Evolutionary conservation across 2,113 vertebrate species (phyloP), one percentile per base, ranked within the genome.

Genomic region (Lethenteron camtschaticum): DNA sequence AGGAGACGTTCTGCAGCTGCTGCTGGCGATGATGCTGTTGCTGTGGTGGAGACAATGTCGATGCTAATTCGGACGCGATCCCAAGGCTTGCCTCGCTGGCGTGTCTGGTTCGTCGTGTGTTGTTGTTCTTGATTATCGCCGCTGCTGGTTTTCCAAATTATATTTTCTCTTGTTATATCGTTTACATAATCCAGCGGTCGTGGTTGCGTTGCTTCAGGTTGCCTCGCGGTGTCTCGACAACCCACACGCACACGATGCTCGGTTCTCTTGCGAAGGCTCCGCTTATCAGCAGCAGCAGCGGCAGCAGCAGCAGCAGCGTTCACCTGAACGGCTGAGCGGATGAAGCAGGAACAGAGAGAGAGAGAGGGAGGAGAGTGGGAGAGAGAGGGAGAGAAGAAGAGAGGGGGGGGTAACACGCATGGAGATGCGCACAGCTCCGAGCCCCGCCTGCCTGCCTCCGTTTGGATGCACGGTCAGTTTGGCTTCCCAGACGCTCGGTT

Each of bases 191-290:
- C 14, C 55, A 70, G 75, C 75, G 73, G 74, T 76, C 78, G 74
- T 78, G 75, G 76, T 75, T 77, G 70, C 73, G 74, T 75, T 76
- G 75, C 71, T 71, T 74, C 68, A 55, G 75, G 80, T 72, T 76
- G 74, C 74, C 76, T 79, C 79, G 81, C 80, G 75, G 79, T 73
- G 72, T 76, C 78, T 71, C 74, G 75, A 72, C 80, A 74, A 78
- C 78, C 74, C 74, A 76, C 74, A 74, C 0, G 70, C 56, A 16
- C 70, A 1, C 71, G 71, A 75, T 11, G 69, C 75, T 73, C 63
- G 3, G 58, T 73, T 8, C 63, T 70, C 68, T 70, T 73, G 73
- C 70, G 55, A 75, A 70, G 69, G 73, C 68, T 75, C 57, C 60
- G 70, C 69, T 73, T 16, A 72, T 72, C 73, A 69, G 71, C 72